A percentile compares a stretch with the other conserved stretches of the same genome.
These are phyloP conservation scores for Vidua macroura DNA, from an alignment of 2,113 vertebrate genomes.

Conservation along the genomic window DNA sequence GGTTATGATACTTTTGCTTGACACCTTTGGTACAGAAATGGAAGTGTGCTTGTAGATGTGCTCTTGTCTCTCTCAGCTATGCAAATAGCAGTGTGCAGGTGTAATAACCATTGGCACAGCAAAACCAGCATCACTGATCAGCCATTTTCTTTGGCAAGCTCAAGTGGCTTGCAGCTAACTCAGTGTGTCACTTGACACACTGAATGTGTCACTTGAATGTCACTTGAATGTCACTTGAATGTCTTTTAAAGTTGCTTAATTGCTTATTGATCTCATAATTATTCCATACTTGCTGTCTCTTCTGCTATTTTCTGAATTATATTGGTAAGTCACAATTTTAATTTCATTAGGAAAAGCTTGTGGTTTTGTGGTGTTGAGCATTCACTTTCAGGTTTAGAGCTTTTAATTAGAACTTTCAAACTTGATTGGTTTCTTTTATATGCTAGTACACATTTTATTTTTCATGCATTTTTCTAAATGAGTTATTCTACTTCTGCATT, in stretches of 20 bases:
- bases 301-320: neutral
- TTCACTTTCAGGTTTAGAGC: neutral
- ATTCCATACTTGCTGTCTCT: neutral
- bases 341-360: neutral
- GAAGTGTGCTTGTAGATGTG: neutral
- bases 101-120: neutral
- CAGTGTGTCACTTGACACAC: neutral
- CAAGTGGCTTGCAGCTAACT: neutral
- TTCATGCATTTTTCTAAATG: neutral
- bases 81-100: neutral
- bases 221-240: neutral
- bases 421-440: neutral
- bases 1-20: neutral
- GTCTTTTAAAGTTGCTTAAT: neutral
- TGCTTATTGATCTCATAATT: conserved; percentile 2
- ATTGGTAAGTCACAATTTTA: neutral
- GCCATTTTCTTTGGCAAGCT: neutral
- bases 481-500: neutral
- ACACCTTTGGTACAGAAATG: neutral
- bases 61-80: neutral
- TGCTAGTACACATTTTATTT: neutral
- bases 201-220: neutral
- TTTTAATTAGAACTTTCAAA: neutral
- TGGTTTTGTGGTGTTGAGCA: neutral
- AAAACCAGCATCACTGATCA: neutral